Evolutionary conservation across 1,140 invertebrate species (phyloP), one percentile per base, ranked within the genome.

Genomic region (Camponotus floridanus): DNA sequence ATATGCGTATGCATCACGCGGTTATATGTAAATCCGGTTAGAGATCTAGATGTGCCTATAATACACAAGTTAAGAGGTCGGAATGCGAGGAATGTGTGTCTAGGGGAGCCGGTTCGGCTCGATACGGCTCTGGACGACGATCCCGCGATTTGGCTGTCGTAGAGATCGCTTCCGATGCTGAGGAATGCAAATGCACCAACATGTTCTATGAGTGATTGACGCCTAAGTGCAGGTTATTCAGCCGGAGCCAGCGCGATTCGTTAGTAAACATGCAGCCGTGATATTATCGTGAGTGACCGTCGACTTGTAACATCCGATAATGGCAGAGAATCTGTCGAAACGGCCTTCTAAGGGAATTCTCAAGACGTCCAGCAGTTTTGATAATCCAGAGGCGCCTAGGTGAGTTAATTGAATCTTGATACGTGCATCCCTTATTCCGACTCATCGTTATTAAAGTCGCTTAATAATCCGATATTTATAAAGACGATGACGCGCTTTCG

Each of bases 341-440:
- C 92, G 94, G 84, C 98, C 98, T 89, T 96, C 97, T 48, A 99
- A 99, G 96, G 98, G 98, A 88, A 99, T 99, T 93, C 95, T 99
- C 78, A 99, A 99, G 95, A 97, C 97, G 83, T 98, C 98, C 1
- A 97, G 98, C 84, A 99, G 98, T 95, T 98, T 98, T 93, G 98
- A 98, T 94, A 97, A 96, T 88, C 96, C 96, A 86, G 96, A 98
- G 87, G 95, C 96, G 91, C 95, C 95, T 68, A 93, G 94, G 94
- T 95, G 90, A 93, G 81, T 65, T 87, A 65, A 61, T 68, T 57
- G 36, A 39, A 78, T 81, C 48, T 78, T 62, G 59, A 81, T 67
- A 55, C 39, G n/a, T 39, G 36, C 15, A 15, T 57, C 31, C 36
- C 33, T 18, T 33, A n/a, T 31, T 79, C 26, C 18, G 31, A 26